A percentile compares a stretch with the other conserved stretches of the same genome.
Conservation (phyloP, 2,113 vertebrate species). For the Cephalophus harveyi region DNA sequence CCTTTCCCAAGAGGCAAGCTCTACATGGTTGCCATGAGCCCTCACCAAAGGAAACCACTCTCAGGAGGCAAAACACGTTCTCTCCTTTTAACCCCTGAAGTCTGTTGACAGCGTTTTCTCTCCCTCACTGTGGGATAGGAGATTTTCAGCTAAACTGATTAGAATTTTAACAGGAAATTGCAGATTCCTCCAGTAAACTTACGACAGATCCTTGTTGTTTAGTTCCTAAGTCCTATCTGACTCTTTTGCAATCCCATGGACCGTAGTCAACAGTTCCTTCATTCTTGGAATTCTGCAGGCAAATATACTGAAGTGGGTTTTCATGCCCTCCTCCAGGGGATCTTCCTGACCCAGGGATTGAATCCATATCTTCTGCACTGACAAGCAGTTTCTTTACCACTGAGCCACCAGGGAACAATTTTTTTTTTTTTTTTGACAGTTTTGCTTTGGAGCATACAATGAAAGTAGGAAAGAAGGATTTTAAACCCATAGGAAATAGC, state of each 20-base stretch:
- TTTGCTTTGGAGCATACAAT: background rate
- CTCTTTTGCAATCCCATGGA: background rate
- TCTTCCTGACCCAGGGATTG: background rate
- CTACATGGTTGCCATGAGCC: background rate
- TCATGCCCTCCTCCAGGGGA: background rate
- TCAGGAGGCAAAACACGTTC: background rate
- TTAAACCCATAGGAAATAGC: background rate
- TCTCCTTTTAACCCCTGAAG: background rate
- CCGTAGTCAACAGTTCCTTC: background rate
- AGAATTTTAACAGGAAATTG: constrained; percentile 39
- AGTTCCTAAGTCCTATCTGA: background rate
- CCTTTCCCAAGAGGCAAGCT: background rate
- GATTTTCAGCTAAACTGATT: constrained; percentile 52
- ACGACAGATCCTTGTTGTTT: background rate
- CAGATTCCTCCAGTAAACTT: background rate
- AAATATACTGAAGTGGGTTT: background rate
- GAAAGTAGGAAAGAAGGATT: background rate
- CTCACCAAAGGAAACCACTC: background rate
- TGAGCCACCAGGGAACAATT: background rate
- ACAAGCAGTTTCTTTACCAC: background rate
- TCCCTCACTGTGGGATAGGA: constrained; percentile 32
- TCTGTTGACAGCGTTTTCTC: constrained; percentile 51
- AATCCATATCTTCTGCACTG: background rate
- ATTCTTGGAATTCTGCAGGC: background rate
- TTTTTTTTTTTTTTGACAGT: background rate